A percentile compares a stretch with the other conserved stretches of the same genome.
Evolutionary conservation across 2,113 vertebrate species (phyloP).

Genomic region (Cyanistes caeruleus): DNA sequence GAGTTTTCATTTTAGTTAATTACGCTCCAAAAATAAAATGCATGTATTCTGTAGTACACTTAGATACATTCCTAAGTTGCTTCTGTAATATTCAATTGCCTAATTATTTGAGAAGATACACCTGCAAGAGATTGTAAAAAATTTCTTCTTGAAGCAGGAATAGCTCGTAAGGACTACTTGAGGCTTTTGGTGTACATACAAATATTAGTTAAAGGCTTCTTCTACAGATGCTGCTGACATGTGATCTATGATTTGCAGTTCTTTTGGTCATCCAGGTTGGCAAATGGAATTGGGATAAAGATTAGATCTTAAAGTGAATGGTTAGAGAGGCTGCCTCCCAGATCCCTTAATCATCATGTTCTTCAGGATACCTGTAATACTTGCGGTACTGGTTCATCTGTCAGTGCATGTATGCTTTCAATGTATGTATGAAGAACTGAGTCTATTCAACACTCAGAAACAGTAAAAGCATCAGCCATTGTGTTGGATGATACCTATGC

Average conservation of each 20-base stretch:
- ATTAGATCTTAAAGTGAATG: not conserved
- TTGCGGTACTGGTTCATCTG: not conserved
- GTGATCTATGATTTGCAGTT: not conserved
- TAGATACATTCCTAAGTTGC: not conserved
- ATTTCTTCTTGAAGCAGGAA: not conserved
- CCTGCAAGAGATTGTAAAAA: not conserved
- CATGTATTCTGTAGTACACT: not conserved
- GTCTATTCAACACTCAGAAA: not conserved
- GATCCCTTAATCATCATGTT: not conserved
- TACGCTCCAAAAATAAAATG: not conserved
- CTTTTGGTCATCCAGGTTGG: not conserved
- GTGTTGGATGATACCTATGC: not conserved
- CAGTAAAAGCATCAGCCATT: not conserved
- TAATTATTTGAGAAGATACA: not conserved
- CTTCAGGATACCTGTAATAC: not conserved
- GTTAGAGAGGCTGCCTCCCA: not conserved
- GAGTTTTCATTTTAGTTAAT: not conserved
- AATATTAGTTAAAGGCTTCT: not conserved
- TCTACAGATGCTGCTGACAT: not conserved
- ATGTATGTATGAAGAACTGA: not conserved
- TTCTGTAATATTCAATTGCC: not conserved
- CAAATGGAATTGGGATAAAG: not conserved
- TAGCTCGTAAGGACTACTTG: not conserved
- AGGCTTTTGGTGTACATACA: not conserved
- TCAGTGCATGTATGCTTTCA: not conserved